phyloP scores from a whole-genome alignment of 2,113 vertebrate genomes.

The Gorsachius goisagi region DNA sequence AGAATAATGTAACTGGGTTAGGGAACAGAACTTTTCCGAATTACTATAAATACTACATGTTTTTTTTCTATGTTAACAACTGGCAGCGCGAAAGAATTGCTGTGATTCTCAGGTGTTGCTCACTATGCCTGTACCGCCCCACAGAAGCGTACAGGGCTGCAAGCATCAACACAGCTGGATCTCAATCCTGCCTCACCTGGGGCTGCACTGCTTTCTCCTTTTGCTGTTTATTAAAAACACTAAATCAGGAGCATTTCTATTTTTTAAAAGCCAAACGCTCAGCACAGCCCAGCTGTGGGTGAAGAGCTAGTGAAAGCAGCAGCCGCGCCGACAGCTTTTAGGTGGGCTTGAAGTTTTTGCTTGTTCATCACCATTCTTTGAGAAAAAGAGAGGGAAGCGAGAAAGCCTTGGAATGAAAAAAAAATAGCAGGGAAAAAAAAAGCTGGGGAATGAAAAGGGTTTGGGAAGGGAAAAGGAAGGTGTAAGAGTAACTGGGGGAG shows the following conservation, averaged over 20 bases:
- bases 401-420: slow-evolving; percentile 22
- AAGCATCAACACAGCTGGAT: slow-evolving; percentile 67
- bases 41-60: slow-evolving; percentile 41
- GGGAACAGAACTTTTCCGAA: slow-evolving; percentile 66
- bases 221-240: slow-evolving; percentile 76
- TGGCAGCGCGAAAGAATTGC: slow-evolving; percentile 52
- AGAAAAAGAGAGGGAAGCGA: background rate
- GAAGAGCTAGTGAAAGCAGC: slow-evolving; percentile 55
- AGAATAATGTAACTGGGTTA: slow-evolving; percentile 49
- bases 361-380: slow-evolving; percentile 49
- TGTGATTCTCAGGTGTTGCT: slow-evolving; percentile 58
- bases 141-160: slow-evolving; percentile 43
- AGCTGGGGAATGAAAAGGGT: background rate
- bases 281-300: slow-evolving; percentile 46
- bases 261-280: slow-evolving; percentile 55
- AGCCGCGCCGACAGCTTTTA: slow-evolving; percentile 33
- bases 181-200: slow-evolving; percentile 58
- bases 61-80: slow-evolving; percentile 54
- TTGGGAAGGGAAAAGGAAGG: background rate
- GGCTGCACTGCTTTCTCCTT: slow-evolving; percentile 52
- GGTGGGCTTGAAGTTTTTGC: slow-evolving; percentile 56
- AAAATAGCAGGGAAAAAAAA: background rate
- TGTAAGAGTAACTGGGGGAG: background rate
- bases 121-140: background rate
- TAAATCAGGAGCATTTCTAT: slow-evolving; percentile 72